Evolutionary conservation across 1,140 invertebrate species (phyloP), one percentile per base, ranked within the genome.

Genomic region (Wasmannia auropunctata): DNA sequence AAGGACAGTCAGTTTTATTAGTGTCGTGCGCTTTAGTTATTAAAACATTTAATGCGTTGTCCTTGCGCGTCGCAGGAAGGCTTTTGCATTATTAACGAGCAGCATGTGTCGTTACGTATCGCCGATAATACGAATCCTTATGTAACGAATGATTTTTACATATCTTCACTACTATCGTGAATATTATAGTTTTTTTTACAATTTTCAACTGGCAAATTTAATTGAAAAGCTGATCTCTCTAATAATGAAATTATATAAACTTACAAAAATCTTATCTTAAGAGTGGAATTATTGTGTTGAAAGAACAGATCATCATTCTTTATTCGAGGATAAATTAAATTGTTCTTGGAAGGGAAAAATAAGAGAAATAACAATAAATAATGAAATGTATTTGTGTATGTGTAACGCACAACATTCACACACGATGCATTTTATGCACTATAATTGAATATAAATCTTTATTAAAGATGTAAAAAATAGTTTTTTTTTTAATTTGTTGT

Each of bases 1-100:
- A 56, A 75, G 72, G 72, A 56, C 14, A 40, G n/a, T 37, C 34
- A 22, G n/a, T 76, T 60, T n/a, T 25, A 46, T 67, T 46, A 67
- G 14, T 67, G 14, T 3, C 40, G 22, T 28, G 37, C 2, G 6
- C 16, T 76, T 58, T 60, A 60, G 2, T 60, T 76, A 43, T 60
- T 60, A 60, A 76, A 60, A 75, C 16, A 75, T 75, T 75, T 75
- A 58, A 75, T 75, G 22, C 37, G 37, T 60, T 31, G 74, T 76
- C 37, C 54, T 76, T 76, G 72, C 51, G 14, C 6, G 7, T 37
- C 3, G 22, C 51, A 75, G 31, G 51, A 56, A 75, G 31, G 51
- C 72, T 75, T 31, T 37, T 56, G 34, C 34, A 75, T 75, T 75
- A 75, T 75, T 56, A 75, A 75, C 49, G n/a, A 58, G 51, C 22